Conservation (phyloP, 2,113 vertebrate species). For the Polyodon spathula region DNA sequence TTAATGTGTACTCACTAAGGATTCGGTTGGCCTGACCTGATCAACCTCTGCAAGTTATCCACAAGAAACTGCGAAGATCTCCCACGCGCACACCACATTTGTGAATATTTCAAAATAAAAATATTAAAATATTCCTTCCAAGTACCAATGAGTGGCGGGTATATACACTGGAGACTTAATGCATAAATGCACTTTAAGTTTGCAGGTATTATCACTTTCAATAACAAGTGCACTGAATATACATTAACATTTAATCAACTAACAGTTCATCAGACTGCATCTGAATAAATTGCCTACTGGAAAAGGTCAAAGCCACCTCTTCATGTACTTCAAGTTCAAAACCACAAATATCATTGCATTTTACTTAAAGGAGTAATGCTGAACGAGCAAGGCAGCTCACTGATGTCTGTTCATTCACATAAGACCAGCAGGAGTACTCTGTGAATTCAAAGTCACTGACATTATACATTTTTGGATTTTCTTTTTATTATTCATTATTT, state of each 20-base stretch:
- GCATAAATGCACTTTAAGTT: neutral
- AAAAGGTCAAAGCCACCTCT: neutral
- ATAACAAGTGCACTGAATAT: neutral
- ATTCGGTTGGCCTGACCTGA: neutral
- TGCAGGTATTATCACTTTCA: constrained; percentile 1
- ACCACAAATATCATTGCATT: neutral
- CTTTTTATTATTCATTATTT: too few species aligned
- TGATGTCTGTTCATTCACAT: too few species aligned
- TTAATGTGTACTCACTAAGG: neutral
- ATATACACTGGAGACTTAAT: constrained; percentile 1
- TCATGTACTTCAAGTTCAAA: neutral
- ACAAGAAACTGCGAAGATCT: neutral
- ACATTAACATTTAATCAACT: constrained; percentile 1
- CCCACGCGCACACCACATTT: neutral
- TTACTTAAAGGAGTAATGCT: too few species aligned
- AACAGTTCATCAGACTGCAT: neutral
- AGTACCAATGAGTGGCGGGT: neutral
- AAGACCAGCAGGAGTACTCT: too few species aligned
- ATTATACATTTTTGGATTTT: too few species aligned
- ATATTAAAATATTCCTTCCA: neutral
- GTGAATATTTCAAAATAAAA: neutral
- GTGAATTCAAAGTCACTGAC: too few species aligned
- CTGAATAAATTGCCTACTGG: neutral
- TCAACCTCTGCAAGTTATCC: neutral
- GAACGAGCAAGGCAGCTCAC: too few species aligned